Conservation (phyloP, 1,140 invertebrate genomes). For the Conus ventricosus region DNA sequence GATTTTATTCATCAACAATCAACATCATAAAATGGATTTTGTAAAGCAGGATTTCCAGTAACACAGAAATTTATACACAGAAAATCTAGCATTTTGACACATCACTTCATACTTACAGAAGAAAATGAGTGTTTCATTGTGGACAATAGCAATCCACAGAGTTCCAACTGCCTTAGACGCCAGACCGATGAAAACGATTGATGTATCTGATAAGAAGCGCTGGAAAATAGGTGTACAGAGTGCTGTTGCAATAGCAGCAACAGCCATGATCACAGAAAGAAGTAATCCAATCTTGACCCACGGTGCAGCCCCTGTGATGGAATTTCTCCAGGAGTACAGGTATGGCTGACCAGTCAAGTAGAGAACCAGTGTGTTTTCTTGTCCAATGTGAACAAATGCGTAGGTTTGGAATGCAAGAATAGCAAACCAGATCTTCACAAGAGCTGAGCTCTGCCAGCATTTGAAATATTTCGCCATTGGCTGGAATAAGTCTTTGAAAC, state of each 20-base stretch:
- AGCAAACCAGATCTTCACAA: conserved; percentile 67
- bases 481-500: conserved; percentile 64
- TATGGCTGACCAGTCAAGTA: conserved; percentile 65
- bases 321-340: conserved; percentile 41
- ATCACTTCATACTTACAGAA: conserved; percentile 57
- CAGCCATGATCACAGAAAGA: conserved; percentile 66
- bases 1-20: too few relatives aligned
- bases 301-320: conserved; percentile 53
- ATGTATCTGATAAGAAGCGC: conserved; percentile 61
- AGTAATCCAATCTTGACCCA: conserved; percentile 67
- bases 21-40: too few relatives aligned
- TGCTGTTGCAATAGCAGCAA: conserved; percentile 63
- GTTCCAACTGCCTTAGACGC: conserved; percentile 70
- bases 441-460: conserved; percentile 60
- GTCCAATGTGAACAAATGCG: conserved; percentile 68
- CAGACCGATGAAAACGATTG: conserved; percentile 65
- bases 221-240: conserved; percentile 61
- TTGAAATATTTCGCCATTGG: conserved; percentile 65
- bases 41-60: too few relatives aligned
- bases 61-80: too few relatives aligned
- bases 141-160: conserved; percentile 67
- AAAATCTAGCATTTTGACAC: background rate
- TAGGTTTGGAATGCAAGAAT: conserved; percentile 69
- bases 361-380: conserved; percentile 66
- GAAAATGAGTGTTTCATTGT: conserved; percentile 66